Evolutionary conservation across 2,888 invertebrate genomes (phyloP), one percentile per base, ranked within the genome.

Genomic region (Itoplectis maculator): DNA sequence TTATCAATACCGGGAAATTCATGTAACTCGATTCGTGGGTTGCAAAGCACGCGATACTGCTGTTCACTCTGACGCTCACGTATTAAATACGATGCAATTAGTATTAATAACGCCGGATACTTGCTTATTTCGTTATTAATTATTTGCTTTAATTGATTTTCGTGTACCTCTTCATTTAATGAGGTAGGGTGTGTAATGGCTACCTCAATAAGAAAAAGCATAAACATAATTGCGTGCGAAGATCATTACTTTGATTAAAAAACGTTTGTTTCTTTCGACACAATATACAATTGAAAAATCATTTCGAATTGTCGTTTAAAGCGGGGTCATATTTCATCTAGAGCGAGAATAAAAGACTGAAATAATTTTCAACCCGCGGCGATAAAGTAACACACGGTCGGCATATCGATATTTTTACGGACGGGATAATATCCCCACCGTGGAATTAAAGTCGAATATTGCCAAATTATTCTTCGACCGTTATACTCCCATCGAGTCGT

Each of bases 401-500:
- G 4, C 23, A 18, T 40, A 40, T 51, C 59, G 18, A 15, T 23
- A 37, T 37, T 54, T 11, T 54, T 29, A 54, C 54, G 56, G 49
- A 11, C 15, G 29, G n/a, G 1, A 18, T 37, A n/a, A n/a, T n/a
- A n/a, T n/a, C n/a, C n/a, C 40, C 2, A 23, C n/a, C 42, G 20
- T 1, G 15, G 9, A 23, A 49, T 8, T 9, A 40, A 20, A 18
- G 11, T 18, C 51, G 11, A 51, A 3, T 8, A 54, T 40, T 15
- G 20, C 0, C 42, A n/a, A 40, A 54, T 6, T 7, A 20, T 18
- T 47, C 54, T 45, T 35, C 15, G 13, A 8, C 4, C 20, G 15
- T 70, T 51, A 56, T n/a, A n/a, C n/a, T n/a, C 11, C 35, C 51
- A 23, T 47, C 20, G 20, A 61, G 29, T 45, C 74, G 45, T 66